Conservation (phyloP, 2,888 invertebrate genomes). For the Eupithecia insigniata region DNA sequence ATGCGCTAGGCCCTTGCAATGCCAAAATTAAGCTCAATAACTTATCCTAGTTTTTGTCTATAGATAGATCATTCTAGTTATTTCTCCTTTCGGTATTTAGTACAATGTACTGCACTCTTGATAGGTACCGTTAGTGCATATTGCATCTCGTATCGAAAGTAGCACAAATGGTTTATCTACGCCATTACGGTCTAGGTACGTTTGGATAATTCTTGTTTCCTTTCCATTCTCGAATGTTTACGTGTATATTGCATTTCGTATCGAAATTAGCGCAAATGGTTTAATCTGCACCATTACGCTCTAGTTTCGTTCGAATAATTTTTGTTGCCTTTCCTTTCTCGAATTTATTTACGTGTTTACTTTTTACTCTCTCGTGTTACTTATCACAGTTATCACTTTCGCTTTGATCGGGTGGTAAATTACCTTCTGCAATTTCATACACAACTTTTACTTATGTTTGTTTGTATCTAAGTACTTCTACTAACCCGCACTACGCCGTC, state of each 20-base stretch:
- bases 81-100: background rate
- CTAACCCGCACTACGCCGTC: too few relatives aligned
- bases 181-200: conserved; percentile 20
- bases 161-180: conserved; percentile 1
- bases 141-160: conserved; percentile 21
- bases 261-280: conserved; percentile 15
- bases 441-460: background rate
- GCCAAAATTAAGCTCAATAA: too few relatives aligned
- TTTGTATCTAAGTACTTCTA: background rate
- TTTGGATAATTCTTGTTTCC: conserved; percentile 14
- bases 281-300: conserved; percentile 16
- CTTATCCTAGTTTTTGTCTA: too few relatives aligned
- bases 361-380: conserved; percentile 12
- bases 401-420: conserved; percentile 6
- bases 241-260: conserved; percentile 13
- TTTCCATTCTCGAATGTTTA: conserved; percentile 18
- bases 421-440: background rate
- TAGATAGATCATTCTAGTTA: background rate
- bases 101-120: background rate
- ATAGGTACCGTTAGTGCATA: conserved; percentile 6
- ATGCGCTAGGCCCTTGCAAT: too few relatives aligned
- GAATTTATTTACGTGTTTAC: conserved; percentile 11
- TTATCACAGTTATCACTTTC: conserved; percentile 17
- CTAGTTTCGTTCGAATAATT: conserved; percentile 21
- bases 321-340: conserved; percentile 17